These are phyloP conservation scores for Drosophila mimetica DNA, from an alignment of 2,888 invertebrate genomes.

Conservation along the genomic window DNA sequence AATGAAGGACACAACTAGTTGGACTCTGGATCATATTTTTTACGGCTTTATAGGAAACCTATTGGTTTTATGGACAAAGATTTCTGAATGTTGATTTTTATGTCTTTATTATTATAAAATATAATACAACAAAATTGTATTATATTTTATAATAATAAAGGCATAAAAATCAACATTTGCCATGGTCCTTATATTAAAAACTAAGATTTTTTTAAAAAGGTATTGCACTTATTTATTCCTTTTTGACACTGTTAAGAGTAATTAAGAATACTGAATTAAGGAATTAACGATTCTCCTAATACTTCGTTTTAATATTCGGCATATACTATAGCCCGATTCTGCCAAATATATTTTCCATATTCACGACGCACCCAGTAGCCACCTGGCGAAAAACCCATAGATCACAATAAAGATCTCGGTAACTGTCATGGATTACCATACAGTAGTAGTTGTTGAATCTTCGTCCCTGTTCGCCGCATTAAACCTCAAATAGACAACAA, in stretches of 20 bases:
- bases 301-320: too few species aligned
- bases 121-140: too few species aligned
- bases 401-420: conserved; percentile 72
- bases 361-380: background rate
- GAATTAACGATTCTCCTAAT: too few species aligned
- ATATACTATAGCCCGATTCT: too few species aligned
- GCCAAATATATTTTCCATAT: background rate
- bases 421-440: conserved; percentile 66
- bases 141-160: too few species aligned
- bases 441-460: conserved; percentile 65
- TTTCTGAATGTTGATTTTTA: background rate
- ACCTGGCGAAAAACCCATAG: conserved; percentile 48
- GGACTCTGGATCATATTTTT: background rate
- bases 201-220: too few species aligned
- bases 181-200: background rate
- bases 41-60: background rate
- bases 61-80: background rate
- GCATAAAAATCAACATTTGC: too few species aligned
- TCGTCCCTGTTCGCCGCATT: conserved; percentile 43
- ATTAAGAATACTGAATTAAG: too few species aligned
- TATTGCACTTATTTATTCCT: too few species aligned
- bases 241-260: too few species aligned
- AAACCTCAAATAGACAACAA: conserved; percentile 43
- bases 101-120: background rate
- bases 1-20: background rate